Evolutionary conservation across 2,888 invertebrate genomes (phyloP), one percentile per base, ranked within the genome.

Genomic region (Phengaris arion): DNA sequence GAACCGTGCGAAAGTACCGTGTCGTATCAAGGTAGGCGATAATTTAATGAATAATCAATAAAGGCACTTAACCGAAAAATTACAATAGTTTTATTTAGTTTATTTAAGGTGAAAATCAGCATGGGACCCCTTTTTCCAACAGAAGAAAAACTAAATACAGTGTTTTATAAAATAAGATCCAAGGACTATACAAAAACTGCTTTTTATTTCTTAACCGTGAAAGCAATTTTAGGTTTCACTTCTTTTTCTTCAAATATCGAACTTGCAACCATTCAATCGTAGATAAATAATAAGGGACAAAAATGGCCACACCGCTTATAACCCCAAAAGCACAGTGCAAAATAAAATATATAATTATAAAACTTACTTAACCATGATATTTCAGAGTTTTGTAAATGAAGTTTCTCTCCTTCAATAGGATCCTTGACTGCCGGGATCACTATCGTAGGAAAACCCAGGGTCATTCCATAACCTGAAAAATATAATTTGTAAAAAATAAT

Each of bases 391-490:
- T 94, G 93, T 77, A 96, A 88, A 76, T 93, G 86, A 87, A 95
- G 81, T 15, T 85, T 77, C 85, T 92, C 92, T 2, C 83, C 92
- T 54, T 91, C 90, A 59, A 85, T 87, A 2, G 94, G 95, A 72
- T 94, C 89, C 78, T 90, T 94, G 68, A 97, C 94, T 8, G 96
- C 96, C 7, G 97, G 97, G 81, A 97, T 97, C 22, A 97, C 94
- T 78, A 97, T 97, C 6, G 97, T 97, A 0, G 97, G 95, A 81
- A 97, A 97, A 0, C 97, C 97, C 72, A 97, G 88, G 0, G 97
- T 96, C 95, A 97, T 96, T 75, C 97, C 97, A 86, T 96, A 97
- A 9, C 95, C 95, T 95, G 85, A 74, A 77, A 78, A 77, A 68
- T 76, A 75, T 73, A 68, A 22, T 48, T 51, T 22, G 22, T 22